Evolutionary conservation across 2,113 vertebrate genomes (phyloP), one percentile per base, ranked within the genome.

Genomic region (Oncorhynchus tshawytscha): DNA sequence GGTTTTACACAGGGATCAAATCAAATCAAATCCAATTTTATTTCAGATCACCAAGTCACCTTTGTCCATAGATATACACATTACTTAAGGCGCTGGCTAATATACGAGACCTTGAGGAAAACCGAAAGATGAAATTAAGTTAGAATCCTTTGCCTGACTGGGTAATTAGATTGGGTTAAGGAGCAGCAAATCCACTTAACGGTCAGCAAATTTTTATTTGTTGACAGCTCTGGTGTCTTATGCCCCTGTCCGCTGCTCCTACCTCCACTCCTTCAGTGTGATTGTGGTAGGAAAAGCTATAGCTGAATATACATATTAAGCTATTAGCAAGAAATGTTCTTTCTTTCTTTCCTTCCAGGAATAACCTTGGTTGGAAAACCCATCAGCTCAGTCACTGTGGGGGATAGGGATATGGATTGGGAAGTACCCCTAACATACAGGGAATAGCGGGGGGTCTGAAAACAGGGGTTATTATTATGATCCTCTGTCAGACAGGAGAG

Each of bases 401-500:
- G 29, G 29, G 67, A 78, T 67, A 60, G 60, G 75, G 68, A 80
- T 84, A 86, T 81, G 76, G 78, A 79, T 83, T 82, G 86, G 72
- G 67, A 82, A 67, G 67, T 81, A 86, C 81, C 59, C n/a, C n/a
- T 85, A 75, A 86, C 84, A 88, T 86, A 72, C 77, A 79, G 81
- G 70, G 80, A 88, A 74, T 71, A 75, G 72, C 7, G 60, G 78
- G 51, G 54, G n/a, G n/a, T 24, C 59, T 81, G 75, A 85, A 92
- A 90, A 89, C 81, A 86, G 34, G 22, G 54, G 60, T 88, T 90
- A 90, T 90, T 91, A 91, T 91, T 89, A 91, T 88, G 87, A 91
- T 88, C 84, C 83, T 70, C 85, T 67, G 74, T 71, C 80, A 79
- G 64, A 87, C 84, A 87, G 88, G 88, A 90, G 81, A 90, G 90